Evolutionary conservation across 2,797 vertebrate genomes (phyloP), one percentile per base, ranked within the genome.

Genomic region (Iguana delicatissima): DNA sequence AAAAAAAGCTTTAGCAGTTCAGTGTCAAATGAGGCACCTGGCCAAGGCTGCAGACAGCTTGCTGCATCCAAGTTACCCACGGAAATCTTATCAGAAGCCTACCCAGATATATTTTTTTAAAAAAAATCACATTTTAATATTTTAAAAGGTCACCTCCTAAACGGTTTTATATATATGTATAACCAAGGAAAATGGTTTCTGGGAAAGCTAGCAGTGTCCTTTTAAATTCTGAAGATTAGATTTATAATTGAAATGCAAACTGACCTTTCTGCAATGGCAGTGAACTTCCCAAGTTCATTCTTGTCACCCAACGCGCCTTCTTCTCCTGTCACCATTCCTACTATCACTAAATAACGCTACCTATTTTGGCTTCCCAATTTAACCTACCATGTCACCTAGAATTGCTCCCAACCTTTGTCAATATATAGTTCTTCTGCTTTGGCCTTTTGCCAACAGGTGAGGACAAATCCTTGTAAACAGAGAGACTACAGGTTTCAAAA

Each of bases 221-320:
- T 94, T 93, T 72, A n/a, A 93, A 93, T 52, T 83, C 89, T 91
- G 93, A 93, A 94, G 92, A 64, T 29, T 87, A 83, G 77, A 92
- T 94, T 91, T 93, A 88, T 90, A 95, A 96, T 84, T 93, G 95
- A 95, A 96, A 87, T 92, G 86, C 89, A 95, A 96, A 94, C 93
- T 94, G 95, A 94, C 95, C 95, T 96, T 94, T 95, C 94, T 91
- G 93, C 89, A 93, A 79, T 92, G 91, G 85, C n/a, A 92, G 94
- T 32, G 92, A 95, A 93, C 94, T 94, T 89, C 77, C 92, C 62
- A 84, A 80, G 88, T 89, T 73, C 13, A 73, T 35, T 32, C 16
- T 38, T 22, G 6, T 42, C 35, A 24, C 42, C 6, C 59, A 62
- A 62, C 7, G 46, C 0, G 76, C 22, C 42, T 77, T 46, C 76